Conservation (phyloP, 2,888 invertebrate genomes). For the Meganola albula region DNA sequence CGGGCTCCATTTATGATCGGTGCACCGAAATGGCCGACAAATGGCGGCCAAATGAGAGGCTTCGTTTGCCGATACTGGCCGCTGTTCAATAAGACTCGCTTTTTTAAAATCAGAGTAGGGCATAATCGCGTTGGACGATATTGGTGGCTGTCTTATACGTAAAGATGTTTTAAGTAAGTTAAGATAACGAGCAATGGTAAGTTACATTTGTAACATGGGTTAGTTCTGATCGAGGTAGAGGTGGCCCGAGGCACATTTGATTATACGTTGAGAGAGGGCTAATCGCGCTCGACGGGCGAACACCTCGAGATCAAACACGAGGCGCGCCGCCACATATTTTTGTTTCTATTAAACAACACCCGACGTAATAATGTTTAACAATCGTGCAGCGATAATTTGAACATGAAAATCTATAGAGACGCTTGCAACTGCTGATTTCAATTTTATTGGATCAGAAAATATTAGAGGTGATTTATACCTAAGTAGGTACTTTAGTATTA, state of each 20-base stretch:
- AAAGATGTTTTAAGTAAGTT: too few species aligned
- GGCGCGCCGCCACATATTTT: conserved; percentile 78
- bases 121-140: conserved; percentile 1
- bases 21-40: conserved; percentile 77
- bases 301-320: conserved; percentile 79
- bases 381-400: conserved; percentile 77
- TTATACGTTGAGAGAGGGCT: conserved; percentile 77
- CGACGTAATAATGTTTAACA: conserved; percentile 79
- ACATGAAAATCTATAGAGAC: conserved; percentile 45
- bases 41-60: conserved; percentile 77
- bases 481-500: too few species aligned
- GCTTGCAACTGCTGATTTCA: conserved; percentile 1
- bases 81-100: conserved; percentile 54
- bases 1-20: conserved; percentile 75
- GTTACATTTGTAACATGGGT: conserved; percentile 10
- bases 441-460: background rate
- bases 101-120: conserved; percentile 38
- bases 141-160: background rate
- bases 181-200: conserved; percentile 37
- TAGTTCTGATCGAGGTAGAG: conserved; percentile 35
- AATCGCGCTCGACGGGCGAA: conserved; percentile 77
- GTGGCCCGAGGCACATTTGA: conserved; percentile 73
- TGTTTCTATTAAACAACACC: conserved; percentile 79
- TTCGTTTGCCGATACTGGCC: conserved; percentile 66
- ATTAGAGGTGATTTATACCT: too few species aligned